Percentiles rank a stretch among this genome's conserved stretches.
Evolutionary conservation across 35 echinoderm and acorn worm species (phyloP).

Genomic region (Apostichopus japonicus): DNA sequence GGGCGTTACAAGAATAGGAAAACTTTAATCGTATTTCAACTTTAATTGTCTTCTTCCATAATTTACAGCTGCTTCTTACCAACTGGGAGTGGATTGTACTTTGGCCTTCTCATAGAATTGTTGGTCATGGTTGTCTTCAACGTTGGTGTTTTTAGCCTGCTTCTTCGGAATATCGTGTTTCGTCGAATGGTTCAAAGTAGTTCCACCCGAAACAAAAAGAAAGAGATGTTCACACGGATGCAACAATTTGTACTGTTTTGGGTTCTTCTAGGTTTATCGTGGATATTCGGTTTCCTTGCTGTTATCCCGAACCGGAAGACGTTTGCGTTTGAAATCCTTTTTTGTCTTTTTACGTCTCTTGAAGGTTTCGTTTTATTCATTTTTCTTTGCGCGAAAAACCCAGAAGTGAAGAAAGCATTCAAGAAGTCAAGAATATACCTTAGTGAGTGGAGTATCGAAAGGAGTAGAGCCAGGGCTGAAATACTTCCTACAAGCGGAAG

Average conservation of each 20-base stretch:
- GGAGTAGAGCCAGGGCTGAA: not conserved
- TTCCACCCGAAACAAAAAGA: not conserved
- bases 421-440: not conserved
- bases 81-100: not conserved
- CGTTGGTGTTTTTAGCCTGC: not conserved
- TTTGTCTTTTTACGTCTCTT: conserved; percentile 28
- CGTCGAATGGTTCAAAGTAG: not conserved
- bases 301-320: conserved; percentile 10
- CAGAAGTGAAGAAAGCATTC: not conserved
- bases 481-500: not conserved
- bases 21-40: no score
- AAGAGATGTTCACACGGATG: conserved; percentile 16
- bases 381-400: conserved; percentile 5
- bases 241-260: conserved; percentile 29
- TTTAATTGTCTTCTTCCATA: not conserved
- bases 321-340: conserved; percentile 13
- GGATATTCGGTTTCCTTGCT: conserved; percentile 43
- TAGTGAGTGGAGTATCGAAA: not conserved
- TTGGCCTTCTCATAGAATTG: conserved; percentile 30
- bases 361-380: conserved; percentile 39
- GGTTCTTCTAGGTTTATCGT: conserved; percentile 32
- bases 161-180: not conserved
- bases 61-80: conserved; percentile 14
- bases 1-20: no score
- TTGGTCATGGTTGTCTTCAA: conserved; percentile 16